Base-by-base conservation (phyloP, 30 jellyfish, hydroid and myxozoan genomes). In the Pseudorhiza aurosa region DNA sequence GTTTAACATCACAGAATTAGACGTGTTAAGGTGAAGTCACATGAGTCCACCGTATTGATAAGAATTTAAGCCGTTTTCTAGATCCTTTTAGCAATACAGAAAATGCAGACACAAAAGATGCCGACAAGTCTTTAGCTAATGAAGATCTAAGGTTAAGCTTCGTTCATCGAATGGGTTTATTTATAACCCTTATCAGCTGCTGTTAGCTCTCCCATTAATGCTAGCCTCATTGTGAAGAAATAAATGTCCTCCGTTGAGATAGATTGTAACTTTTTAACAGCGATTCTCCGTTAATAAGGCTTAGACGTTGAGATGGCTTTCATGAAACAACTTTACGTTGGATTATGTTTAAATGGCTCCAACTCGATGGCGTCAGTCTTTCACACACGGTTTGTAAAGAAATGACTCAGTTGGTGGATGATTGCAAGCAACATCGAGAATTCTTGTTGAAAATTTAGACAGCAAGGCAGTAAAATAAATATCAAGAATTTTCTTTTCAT, bases 181-280 rank as follows among this genome's bases (percentile, higher is more conserved):
- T 73, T 50, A 53, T 73, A 73, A 73, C 86, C 51, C 71, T 73
- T 73, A 73, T 73, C 86, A 73, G 74, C 86, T 73, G 86, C 86
- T 73, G 32, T 21, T 55, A 73, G 56, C 47, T 56, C 39, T 32
- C 63, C 25, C 75, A 33, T 56, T 73, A 55, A 73, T 73, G 36
- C 86, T 53, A 73, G 39, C 60, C 75, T 65, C 63, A 32, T 73
- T 73, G 86, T 53, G 31, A 31, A 36, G 63, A 73, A 17, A 73
- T 56, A 73, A 73, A 73, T 44, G 64, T 8, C 44, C 21, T 56
- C 72, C 37, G 51, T 73, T 73, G 36, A 33, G 75, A 78, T 57
- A 26, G 29, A 70, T 78, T 64, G 82, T 78, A 60, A 60, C 90
- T 37, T 59, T 64, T 55, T 39, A 44, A 58, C 91, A 33, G 44